Base-by-base conservation (phyloP, 2,888 invertebrate species). In the Meliscaeva auricollis region DNA sequence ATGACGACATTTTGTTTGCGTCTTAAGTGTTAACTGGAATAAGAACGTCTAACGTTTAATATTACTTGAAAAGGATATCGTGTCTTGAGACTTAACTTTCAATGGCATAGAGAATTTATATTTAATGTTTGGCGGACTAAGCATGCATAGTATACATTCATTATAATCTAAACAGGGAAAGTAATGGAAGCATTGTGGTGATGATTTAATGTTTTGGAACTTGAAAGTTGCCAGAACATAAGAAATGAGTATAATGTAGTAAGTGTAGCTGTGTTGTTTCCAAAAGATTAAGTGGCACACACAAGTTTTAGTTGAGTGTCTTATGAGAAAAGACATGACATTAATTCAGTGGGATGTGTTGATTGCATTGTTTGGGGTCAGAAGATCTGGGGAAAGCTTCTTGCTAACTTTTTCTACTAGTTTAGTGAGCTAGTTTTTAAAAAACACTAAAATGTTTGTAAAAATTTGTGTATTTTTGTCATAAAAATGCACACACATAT, bases 161-260 rank as follows among this genome's bases (percentile, higher is more conserved):
- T 38, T 38, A 20, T 30, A 54, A 3, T 56, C 54, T 50, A 50
- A 26, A 17, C 3, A 11, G 38, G 35, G 54, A 74, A 54, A 44
- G 26, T 73, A 68, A 73, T 76, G 72, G 38, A 38, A 82, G 66
- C 32, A 48, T 66, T 68, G 77, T 50, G 77, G 58, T 62, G 22
- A 64, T 64, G 44, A 46, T 41, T 62, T 41, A 62, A 30, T 62
- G 62, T 62, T 7, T 5, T 44, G 26, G 64, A 76, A 76, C 2
- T 26, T 26, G n/a, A n/a, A n/a, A n/a, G 50, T 73, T 66, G 64
- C 44, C 41, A 9, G 22, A 38, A 60, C 0, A 54, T 8, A 26
- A 60, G 1, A 60, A 26, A 22, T 6, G 20, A 20, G 17, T 58
- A n/a, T 11, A 13, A 8, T 30, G 6, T 1, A 8, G 3, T 3